phyloP scores from a whole-genome alignment of 2,888 invertebrate genomes.

The Corythucha ciliata region DNA sequence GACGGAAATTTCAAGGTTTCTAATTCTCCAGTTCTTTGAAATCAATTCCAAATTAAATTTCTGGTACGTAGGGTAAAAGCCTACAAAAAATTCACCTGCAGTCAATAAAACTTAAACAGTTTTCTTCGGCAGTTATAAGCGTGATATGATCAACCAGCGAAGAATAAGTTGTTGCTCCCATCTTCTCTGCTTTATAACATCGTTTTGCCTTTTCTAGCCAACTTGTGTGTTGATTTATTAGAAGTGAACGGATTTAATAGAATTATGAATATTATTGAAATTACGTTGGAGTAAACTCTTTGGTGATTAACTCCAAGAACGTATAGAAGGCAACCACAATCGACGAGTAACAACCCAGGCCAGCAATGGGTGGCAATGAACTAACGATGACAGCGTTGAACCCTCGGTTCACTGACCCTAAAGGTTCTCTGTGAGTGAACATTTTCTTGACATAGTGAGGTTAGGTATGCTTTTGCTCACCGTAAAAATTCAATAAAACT shows the following conservation, averaged over 20 bases:
- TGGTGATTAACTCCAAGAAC: conserved; percentile 55
- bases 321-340: conserved; percentile 81
- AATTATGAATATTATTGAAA: no score
- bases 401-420: conserved; percentile 42
- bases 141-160: conserved; percentile 19
- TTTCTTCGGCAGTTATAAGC: conserved; percentile 18
- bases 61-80: neutral
- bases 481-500: conserved; percentile 15
- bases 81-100: conserved; percentile 4
- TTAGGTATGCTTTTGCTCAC: neutral
- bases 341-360: conserved; percentile 85
- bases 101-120: conserved; percentile 17
- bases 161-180: conserved; percentile 3
- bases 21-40: no score
- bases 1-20: no score
- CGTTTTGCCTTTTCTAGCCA: conserved; percentile 3
- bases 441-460: no score
- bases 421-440: no score
- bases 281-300: conserved; percentile 14
- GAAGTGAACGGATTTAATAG: no score
- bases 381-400: conserved; percentile 74
- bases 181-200: conserved; percentile 21
- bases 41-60: no score
- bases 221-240: neutral
- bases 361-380: conserved; percentile 80